phyloP scores from a whole-genome alignment of 1,140 invertebrate genomes.

The Drosophila littoralis region DNA sequence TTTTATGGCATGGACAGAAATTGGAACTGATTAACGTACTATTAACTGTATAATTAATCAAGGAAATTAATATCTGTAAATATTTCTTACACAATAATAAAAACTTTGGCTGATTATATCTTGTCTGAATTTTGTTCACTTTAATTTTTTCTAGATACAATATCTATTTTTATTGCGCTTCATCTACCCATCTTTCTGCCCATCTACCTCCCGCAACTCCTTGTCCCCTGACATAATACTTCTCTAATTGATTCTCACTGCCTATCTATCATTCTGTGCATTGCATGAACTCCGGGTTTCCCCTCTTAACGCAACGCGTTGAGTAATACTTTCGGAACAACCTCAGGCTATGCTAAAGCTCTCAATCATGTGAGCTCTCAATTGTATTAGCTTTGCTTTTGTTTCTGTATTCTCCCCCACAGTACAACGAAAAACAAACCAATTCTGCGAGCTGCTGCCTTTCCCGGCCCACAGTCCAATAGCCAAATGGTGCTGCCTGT shows the following conservation, averaged over 20 bases:
- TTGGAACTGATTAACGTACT: too few relatives aligned
- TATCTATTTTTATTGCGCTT: neutral
- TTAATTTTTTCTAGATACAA: too few relatives aligned
- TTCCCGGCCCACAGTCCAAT: neutral
- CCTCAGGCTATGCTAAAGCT: conserved; percentile 63
- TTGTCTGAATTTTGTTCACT: too few relatives aligned
- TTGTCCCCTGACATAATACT: conserved; percentile 53
- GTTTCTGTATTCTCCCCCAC: neutral
- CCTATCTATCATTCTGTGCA: conserved; percentile 65
- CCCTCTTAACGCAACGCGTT: conserved; percentile 24
- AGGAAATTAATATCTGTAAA: too few relatives aligned
- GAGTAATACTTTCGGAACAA: conserved; percentile 54
- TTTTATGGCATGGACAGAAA: too few relatives aligned
- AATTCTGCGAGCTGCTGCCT: conserved; percentile 16
- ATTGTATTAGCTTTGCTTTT: conserved; percentile 23
- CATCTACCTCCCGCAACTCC: neutral
- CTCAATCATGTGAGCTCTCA: conserved; percentile 62
- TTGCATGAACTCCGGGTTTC: conserved; percentile 30
- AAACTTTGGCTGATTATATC: too few relatives aligned
- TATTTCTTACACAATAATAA: too few relatives aligned
- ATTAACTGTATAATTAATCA: too few relatives aligned
- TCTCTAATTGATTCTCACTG: conserved; percentile 67
- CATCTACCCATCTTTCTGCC: neutral
- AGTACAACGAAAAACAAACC: conserved; percentile 20
- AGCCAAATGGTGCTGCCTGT: conserved; percentile 23